These are phyloP conservation scores for Bambusicola thoracicus DNA, from an alignment of 2,113 vertebrate genomes.

Conservation along the genomic window DNA sequence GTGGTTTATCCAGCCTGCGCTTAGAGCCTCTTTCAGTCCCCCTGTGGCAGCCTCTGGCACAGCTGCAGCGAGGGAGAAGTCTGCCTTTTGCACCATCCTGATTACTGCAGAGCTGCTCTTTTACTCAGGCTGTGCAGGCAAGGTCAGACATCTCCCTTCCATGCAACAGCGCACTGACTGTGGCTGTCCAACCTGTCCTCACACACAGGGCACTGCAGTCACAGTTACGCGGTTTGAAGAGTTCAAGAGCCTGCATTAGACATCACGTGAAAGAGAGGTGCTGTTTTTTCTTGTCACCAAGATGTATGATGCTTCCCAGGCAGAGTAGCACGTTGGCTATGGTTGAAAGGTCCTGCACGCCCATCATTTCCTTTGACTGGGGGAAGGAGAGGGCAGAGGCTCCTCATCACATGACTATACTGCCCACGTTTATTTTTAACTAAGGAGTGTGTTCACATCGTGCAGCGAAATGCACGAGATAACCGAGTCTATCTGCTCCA, in stretches of 20 bases:
- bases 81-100: not conserved
- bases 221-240: rapidly evolving
- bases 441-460: not conserved
- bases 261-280: not conserved
- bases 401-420: not conserved
- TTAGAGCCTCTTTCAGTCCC: not conserved
- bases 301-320: not conserved
- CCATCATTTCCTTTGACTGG: not conserved
- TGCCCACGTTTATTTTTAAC: conserved; percentile 58
- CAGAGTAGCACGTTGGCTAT: not conserved
- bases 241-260: not conserved
- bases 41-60: not conserved
- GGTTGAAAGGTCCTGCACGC: not conserved
- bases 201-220: not conserved
- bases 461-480: not conserved
- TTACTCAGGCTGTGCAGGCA: rapidly evolving
- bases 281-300: not conserved
- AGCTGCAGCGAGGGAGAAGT: not conserved
- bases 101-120: not conserved
- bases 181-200: not conserved
- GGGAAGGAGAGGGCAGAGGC: not conserved
- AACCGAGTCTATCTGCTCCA: not conserved
- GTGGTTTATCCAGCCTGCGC: not conserved
- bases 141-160: rapidly evolving
- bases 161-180: not conserved